phyloP scores from a whole-genome alignment of 1,140 invertebrate species.

The Megalopta genalis region DNA sequence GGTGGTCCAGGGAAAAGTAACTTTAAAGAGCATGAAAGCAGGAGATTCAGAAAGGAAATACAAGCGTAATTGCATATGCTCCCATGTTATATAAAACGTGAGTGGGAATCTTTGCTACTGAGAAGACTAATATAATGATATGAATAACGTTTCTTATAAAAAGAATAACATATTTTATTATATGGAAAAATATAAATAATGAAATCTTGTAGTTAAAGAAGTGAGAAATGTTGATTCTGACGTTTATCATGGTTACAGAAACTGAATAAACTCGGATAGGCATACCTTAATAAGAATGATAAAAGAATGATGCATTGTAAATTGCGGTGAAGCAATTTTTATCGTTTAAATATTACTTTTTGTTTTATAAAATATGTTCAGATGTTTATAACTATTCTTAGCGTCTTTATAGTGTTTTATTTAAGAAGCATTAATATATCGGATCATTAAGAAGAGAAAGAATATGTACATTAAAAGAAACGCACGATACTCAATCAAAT shows the following conservation, averaged over 20 bases:
- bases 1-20: conserved; percentile 79
- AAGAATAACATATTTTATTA: conserved; percentile 77
- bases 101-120: conserved; percentile 71
- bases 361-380: conserved; percentile 31
- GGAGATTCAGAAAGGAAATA: conserved; percentile 53
- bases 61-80: conserved; percentile 64
- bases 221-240: conserved; percentile 64
- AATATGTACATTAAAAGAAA: conserved; percentile 23
- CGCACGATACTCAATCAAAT: conserved; percentile 19
- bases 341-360: conserved; percentile 52
- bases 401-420: conserved; percentile 17
- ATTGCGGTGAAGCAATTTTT: conserved; percentile 35
- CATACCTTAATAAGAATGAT: conserved; percentile 46
- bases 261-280: conserved; percentile 60
- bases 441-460: conserved; percentile 44
- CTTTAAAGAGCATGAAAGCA: conserved; percentile 67
- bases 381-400: conserved; percentile 2
- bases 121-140: conserved; percentile 75
- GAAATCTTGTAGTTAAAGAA: conserved; percentile 67
- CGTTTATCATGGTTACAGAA: conserved; percentile 61
- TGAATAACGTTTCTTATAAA: conserved; percentile 75
- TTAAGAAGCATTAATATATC: conserved; percentile 33
- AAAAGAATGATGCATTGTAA: conserved; percentile 41
- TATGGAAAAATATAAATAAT: conserved; percentile 73
- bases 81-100: conserved; percentile 62